Percentiles rank a stretch among this genome's conserved stretches.
Conservation (phyloP, 2,888 invertebrate genomes). For the Nymphalis c-album region DNA sequence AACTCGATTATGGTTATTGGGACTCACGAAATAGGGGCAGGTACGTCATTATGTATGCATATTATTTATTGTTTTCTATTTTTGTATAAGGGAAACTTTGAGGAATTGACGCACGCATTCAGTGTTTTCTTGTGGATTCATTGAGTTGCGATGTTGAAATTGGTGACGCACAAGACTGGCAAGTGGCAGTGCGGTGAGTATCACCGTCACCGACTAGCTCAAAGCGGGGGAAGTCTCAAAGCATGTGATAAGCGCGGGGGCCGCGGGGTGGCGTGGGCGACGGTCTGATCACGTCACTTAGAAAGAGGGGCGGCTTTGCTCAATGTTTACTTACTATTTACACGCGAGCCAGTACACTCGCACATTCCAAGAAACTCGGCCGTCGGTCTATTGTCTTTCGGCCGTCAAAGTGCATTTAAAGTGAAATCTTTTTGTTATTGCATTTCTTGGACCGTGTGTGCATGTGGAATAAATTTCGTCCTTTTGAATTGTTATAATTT, state of each 20-base stretch:
- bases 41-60: constrained; percentile 68
- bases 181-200: constrained; percentile 56
- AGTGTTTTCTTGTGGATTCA: constrained; percentile 48
- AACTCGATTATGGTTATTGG: constrained; percentile 67
- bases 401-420: constrained; percentile 71
- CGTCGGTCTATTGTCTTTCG: constrained; percentile 49
- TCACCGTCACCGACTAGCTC: constrained; percentile 41
- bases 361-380: constrained; percentile 73
- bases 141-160: constrained; percentile 41
- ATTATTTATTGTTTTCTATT: constrained; percentile 67
- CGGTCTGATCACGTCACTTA: constrained; percentile 59
- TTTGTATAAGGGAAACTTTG: constrained; percentile 53
- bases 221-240: constrained; percentile 49
- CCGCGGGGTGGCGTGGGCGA: constrained; percentile 57
- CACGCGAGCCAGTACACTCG: constrained; percentile 70
- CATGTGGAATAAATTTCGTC: constrained; percentile 53
- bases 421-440: constrained; percentile 58
- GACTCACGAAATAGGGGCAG: constrained; percentile 73
- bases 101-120: constrained; percentile 58
- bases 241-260: constrained; percentile 45
- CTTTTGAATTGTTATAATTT: constrained; percentile 44
- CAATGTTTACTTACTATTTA: constrained; percentile 75
- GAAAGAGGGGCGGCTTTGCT: constrained; percentile 59
- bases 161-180: constrained; percentile 64
- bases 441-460: constrained; percentile 59